These are phyloP conservation scores for Dendroctonus valens DNA, from an alignment of 1,140 invertebrate species.

Conservation along the genomic window DNA sequence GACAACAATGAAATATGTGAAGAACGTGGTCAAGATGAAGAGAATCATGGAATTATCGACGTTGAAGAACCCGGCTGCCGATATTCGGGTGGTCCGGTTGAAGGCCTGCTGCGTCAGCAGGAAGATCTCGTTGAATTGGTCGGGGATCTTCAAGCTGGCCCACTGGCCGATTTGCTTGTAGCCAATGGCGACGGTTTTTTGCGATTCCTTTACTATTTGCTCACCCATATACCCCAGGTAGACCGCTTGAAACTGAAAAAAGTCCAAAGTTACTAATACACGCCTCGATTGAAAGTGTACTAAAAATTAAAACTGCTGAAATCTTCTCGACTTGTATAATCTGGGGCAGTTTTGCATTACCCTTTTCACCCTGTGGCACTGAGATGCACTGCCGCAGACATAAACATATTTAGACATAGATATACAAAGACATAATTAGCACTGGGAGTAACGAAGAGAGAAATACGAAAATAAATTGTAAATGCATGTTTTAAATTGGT, in stretches of 20 bases:
- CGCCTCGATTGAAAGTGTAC: too few species aligned
- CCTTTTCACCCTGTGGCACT: too few species aligned
- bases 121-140: slow-evolving; percentile 1
- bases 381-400: too few species aligned
- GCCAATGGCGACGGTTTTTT: slow-evolving; percentile 17
- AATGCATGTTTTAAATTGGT: too few species aligned
- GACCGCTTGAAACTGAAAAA: slow-evolving; percentile 20
- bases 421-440: too few species aligned
- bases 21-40: slow-evolving; percentile 24
- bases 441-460: too few species aligned
- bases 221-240: slow-evolving; percentile 20
- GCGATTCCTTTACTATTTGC: slow-evolving; percentile 7
- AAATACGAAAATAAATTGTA: too few species aligned
- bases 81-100: slow-evolving; percentile 2
- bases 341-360: too few species aligned
- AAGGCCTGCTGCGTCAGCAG: slow-evolving; percentile 19
- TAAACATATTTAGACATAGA: too few species aligned
- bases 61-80: slow-evolving; percentile 25
- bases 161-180: slow-evolving; percentile 15
- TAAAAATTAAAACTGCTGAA: too few species aligned
- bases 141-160: not conserved
- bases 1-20: slow-evolving; percentile 29
- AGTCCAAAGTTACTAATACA: not conserved
- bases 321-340: too few species aligned
- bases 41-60: slow-evolving; percentile 26